Percentiles rank a stretch among this genome's conserved stretches.
phyloP scores from a whole-genome alignment of 2,888 invertebrate species.

The Gasteruption jaculator region DNA sequence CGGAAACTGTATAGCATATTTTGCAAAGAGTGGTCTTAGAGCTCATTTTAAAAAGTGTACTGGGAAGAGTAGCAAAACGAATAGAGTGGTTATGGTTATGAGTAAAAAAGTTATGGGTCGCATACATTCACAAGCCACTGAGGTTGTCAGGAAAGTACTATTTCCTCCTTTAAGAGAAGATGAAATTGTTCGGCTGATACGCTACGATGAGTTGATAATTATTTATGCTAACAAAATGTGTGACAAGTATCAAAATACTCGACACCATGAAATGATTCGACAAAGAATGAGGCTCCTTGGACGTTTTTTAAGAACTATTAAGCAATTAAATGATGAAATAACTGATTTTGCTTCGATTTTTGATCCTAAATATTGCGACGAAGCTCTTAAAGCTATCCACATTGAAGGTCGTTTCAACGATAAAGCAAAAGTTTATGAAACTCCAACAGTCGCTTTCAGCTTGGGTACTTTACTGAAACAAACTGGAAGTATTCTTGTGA shows the following conservation, averaged over 20 bases:
- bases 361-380: slow-evolving; percentile 22
- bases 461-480: slow-evolving; percentile 24
- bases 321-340: slow-evolving; percentile 15
- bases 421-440: slow-evolving; percentile 13
- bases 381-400: slow-evolving; percentile 18
- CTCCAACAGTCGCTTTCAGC: slow-evolving; percentile 23
- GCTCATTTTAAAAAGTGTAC: slow-evolving; percentile 18
- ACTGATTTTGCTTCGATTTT: slow-evolving; percentile 24
- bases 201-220: slow-evolving; percentile 26
- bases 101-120: slow-evolving; percentile 14
- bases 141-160: slow-evolving; percentile 15
- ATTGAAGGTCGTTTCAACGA: slow-evolving; percentile 17
- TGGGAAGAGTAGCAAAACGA: slow-evolving; percentile 1
- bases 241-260: slow-evolving; percentile 20
- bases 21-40: slow-evolving; percentile 20
- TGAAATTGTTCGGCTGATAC: slow-evolving; percentile 18
- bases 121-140: slow-evolving; percentile 19
- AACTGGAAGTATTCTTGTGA: slow-evolving; percentile 20
- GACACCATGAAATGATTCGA: slow-evolving; percentile 25
- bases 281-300: slow-evolving; percentile 24
- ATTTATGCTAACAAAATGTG: slow-evolving; percentile 25
- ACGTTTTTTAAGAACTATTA: slow-evolving; percentile 16
- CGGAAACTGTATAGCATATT: slow-evolving; percentile 23
- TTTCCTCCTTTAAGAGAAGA: slow-evolving; percentile 27
- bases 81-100: slow-evolving; percentile 8